These are phyloP conservation scores for Hirtodrosophila alboralis DNA, from an alignment of 2,888 invertebrate species.

Conservation along the genomic window DNA sequence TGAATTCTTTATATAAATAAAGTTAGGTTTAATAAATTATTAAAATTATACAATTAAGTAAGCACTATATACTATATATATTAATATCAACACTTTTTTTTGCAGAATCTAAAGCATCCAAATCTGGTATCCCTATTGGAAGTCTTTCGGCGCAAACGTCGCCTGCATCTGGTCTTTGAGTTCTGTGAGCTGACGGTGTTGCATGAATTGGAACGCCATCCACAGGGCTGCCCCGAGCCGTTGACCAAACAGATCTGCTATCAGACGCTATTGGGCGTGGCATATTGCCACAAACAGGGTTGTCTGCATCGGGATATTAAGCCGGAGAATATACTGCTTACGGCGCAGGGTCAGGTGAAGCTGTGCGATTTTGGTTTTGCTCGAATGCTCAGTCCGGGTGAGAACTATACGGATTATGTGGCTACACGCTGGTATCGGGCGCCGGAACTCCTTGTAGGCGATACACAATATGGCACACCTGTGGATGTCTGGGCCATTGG, in stretches of 20 bases:
- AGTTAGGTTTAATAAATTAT: too few species aligned
- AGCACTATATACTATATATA: too few species aligned
- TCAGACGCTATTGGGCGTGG: conserved; percentile 97
- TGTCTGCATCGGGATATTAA: conserved; percentile 99
- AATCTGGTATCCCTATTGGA: conserved; percentile 98
- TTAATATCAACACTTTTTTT: background rate
- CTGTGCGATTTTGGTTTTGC: conserved; percentile 99
- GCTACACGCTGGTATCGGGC: conserved; percentile 99
- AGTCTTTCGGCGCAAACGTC: conserved; percentile 97
- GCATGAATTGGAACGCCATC: conserved; percentile 97
- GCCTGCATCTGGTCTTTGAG: conserved; percentile 98
- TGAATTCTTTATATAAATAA: too few species aligned
- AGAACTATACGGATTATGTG: conserved; percentile 99
- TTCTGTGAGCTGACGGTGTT: conserved; percentile 99
- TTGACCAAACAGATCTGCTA: conserved; percentile 96
- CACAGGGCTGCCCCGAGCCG: conserved; percentile 95
- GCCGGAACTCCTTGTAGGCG: conserved; percentile 98
- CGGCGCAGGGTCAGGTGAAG: conserved; percentile 96
- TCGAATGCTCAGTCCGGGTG: conserved; percentile 96
- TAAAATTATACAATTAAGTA: too few species aligned
- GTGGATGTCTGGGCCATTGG: conserved; percentile 99
- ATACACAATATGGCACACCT: conserved; percentile 95
- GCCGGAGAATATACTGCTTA: conserved; percentile 98
- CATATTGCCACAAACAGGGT: conserved; percentile 97
- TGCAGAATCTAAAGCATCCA: conserved; percentile 98